phyloP scores from a whole-genome alignment of 2,888 invertebrate genomes.

The Cataglyphis albicans region DNA sequence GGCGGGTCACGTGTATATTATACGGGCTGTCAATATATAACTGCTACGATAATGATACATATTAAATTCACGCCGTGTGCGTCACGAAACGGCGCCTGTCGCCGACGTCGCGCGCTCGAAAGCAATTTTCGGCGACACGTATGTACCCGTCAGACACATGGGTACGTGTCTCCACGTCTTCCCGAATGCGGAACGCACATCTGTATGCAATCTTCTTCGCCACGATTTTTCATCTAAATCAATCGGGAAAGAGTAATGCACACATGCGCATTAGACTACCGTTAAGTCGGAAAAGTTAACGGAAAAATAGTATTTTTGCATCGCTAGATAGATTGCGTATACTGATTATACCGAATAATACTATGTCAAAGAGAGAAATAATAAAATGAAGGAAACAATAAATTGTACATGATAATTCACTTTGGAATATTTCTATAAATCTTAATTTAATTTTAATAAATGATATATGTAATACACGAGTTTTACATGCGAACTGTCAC shows the following conservation, averaged over 20 bases:
- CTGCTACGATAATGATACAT: constrained; percentile 61
- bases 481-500: neutral
- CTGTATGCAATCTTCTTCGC: neutral
- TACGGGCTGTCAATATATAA: constrained; percentile 47
- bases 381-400: neutral
- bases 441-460: neutral
- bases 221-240: constrained; percentile 18
- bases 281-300: constrained; percentile 22
- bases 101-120: constrained; percentile 51
- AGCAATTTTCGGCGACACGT: constrained; percentile 61
- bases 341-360: constrained; percentile 6
- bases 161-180: neutral
- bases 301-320: constrained; percentile 11
- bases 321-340: neutral
- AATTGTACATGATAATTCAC: neutral
- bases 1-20: constrained; percentile 46
- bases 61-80: constrained; percentile 64
- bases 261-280: neutral
- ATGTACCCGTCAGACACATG: neutral
- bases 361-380: neutral
- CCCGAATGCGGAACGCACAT: neutral
- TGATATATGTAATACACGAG: neutral
- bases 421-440: neutral
- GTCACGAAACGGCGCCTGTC: constrained; percentile 61
- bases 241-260: constrained; percentile 14